Base-by-base conservation (phyloP, 2,113 vertebrate species). In the Aptenodytes forsteri region DNA sequence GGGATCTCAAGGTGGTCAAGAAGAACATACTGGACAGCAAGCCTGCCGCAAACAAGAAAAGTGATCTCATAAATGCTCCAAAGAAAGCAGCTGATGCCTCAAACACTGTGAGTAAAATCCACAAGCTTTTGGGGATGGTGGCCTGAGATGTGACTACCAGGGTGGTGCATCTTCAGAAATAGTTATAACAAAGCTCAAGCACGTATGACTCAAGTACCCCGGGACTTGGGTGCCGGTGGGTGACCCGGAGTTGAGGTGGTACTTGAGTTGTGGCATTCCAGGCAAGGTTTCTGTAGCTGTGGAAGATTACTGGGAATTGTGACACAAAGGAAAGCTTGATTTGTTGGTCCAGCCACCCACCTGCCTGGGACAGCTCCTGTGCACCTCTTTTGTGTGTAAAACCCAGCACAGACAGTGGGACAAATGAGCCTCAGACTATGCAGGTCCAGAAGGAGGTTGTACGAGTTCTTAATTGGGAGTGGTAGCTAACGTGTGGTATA, bases 1-100 rank as follows among this genome's bases (percentile, higher is more conserved):
- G 99, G 42, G 99, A 99, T 29, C 98, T 99, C 96, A 99, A 99
- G 96, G 99, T 99, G 97, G 98, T 99, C 90, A 99, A 99, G 98
- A 99, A 99, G 98, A 99, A 99, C 98, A 97, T 99, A 94, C 97
- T 99, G 98, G 99, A 99, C 94, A 98, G 97, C 98, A 99, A 99
- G 97, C 98, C 97, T 23, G 66, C 93, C 0, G 97, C 97, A 5
- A 98, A 98, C 97, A 99, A 99, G 98, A 99, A 99, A 46, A 95
- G 97, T 0, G 99, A 99, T 95, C 98, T 99, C 94, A 98, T 98
- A 3, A 98, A 64, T 20, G 82, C 98, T 83, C 98, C 98, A 96
- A 98, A 98, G 98, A 99, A 99, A 97, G 97, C 98, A 56, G 89
- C 96, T 4, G 98, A 98, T 62, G 49, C 80, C 5, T 93, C 98